Evolutionary conservation across 2,888 invertebrate genomes (phyloP).

Genomic region (Prosapia bicincta): DNA sequence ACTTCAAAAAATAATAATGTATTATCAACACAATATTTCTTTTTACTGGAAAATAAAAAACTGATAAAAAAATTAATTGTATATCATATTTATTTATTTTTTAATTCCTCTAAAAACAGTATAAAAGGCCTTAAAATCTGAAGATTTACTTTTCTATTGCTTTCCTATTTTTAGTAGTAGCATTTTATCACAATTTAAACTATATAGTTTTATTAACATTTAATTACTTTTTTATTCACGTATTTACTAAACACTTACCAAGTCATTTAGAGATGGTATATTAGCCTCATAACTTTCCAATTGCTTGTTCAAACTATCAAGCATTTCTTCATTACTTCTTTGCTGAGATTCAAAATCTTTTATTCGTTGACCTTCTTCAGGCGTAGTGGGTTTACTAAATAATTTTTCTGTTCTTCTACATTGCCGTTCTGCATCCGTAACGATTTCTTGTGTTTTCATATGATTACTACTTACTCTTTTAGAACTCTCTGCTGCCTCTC

Average conservation of each 20-base stretch:
- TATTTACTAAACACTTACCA: not conserved
- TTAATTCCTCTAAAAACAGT: too few relatives aligned
- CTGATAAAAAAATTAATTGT: too few relatives aligned
- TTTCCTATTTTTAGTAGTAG: too few relatives aligned
- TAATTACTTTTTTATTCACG: too few relatives aligned
- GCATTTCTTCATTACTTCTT: not conserved
- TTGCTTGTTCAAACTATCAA: not conserved
- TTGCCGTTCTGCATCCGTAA: conserved; percentile 54
- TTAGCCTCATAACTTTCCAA: not conserved
- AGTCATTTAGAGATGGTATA: not conserved
- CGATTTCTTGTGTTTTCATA: conserved; percentile 43
- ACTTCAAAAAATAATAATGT: too few relatives aligned
- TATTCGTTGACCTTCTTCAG: not conserved
- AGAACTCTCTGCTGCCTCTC: conserved; percentile 63
- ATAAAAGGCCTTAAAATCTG: too few relatives aligned
- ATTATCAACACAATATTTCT: too few relatives aligned
- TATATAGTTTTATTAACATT: not conserved
- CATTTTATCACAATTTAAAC: too few relatives aligned
- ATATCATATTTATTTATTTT: too few relatives aligned
- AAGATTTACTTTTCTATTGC: too few relatives aligned
- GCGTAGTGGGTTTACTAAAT: not conserved
- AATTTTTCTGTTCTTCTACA: conserved; percentile 62
- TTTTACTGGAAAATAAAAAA: too few relatives aligned
- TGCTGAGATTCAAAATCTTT: not conserved
- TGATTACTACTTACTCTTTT: conserved; percentile 49